Percentiles rank a stretch among this genome's conserved stretches.
Evolutionary conservation across 2,113 vertebrate species (phyloP).

Genomic region (Dicaeum eximium): DNA sequence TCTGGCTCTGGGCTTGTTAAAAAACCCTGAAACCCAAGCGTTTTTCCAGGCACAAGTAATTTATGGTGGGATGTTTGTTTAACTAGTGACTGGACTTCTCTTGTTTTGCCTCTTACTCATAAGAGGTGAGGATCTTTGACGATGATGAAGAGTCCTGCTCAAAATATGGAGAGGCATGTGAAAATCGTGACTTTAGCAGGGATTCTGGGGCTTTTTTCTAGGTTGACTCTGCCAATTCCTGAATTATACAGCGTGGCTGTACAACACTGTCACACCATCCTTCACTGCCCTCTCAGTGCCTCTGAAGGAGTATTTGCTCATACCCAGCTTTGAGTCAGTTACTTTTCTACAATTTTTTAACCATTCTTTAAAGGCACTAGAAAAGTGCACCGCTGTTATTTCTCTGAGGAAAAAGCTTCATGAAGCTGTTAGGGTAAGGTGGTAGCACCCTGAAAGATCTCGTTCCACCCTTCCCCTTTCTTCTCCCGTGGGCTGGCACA

Average conservation of each 20-base stretch:
- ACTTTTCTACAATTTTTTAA: background rate
- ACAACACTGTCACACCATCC: background rate
- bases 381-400: background rate
- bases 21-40: background rate
- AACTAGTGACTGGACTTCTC: background rate
- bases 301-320: background rate
- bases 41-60: background rate
- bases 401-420: background rate
- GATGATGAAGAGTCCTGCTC: background rate
- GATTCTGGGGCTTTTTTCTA: background rate
- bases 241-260: background rate
- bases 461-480: background rate
- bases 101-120: background rate
- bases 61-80: background rate
- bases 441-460: background rate
- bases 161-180: background rate
- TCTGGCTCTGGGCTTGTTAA: background rate
- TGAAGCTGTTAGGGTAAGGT: background rate
- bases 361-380: background rate
- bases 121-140: background rate
- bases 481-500: background rate
- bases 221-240: background rate
- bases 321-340: background rate
- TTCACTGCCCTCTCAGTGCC: rapidly evolving
- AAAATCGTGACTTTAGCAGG: background rate